Base-by-base conservation (phyloP, 2,113 vertebrate genomes). In the Mirza zaza region DNA sequence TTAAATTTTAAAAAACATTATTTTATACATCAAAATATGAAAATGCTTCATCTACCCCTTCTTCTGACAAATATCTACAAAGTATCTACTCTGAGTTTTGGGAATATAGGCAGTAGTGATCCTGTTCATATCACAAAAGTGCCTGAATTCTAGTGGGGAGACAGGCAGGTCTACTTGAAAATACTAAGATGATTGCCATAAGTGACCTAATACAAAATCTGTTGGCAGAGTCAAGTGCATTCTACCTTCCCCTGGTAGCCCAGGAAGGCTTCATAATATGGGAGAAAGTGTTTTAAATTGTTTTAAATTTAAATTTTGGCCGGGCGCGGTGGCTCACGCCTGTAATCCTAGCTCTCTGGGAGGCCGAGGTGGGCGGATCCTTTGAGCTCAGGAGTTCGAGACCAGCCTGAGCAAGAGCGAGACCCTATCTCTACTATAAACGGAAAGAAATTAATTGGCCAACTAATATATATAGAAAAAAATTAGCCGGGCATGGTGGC, bases 11-110 rank as follows among this genome's bases (percentile, higher is more conserved):
- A 61, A 45, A 82, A 90, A 52, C 48, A 36, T 36, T 65, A n/a
- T 88, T 88, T 91, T 95, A 65, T 73, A 89, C 65, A 87, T 48
- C 52, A 55, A 70, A 96, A 57, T 93, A 71, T 2, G 20, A 80
- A 83, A 70, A 82, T 71, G 10, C 18, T 50, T 76, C 9, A 42
- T 67, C 20, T 8, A 91, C 12, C 45, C 32, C n/a, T 21, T 92
- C n/a, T 82, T 90, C 73, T 9, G 21, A 45, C 36, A 88, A 39
- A 52, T 68, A 1, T 75, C 71, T 93, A 36, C 11, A 39, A 90
- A 88, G 18, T 67, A n/a, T 34, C 27, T 71, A 32, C 18, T 63
- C 8, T 93, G 34, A 3, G 10, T 63, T 4, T 25, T 63, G 14
- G n/a, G 25, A 6, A 52, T 73, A 73, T 32, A 81, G 45, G 90